Percentiles rank a stretch among this genome's conserved stretches.
phyloP scores from a whole-genome alignment of 1,140 invertebrate genomes.

The Diabrotica virgifera region DNA sequence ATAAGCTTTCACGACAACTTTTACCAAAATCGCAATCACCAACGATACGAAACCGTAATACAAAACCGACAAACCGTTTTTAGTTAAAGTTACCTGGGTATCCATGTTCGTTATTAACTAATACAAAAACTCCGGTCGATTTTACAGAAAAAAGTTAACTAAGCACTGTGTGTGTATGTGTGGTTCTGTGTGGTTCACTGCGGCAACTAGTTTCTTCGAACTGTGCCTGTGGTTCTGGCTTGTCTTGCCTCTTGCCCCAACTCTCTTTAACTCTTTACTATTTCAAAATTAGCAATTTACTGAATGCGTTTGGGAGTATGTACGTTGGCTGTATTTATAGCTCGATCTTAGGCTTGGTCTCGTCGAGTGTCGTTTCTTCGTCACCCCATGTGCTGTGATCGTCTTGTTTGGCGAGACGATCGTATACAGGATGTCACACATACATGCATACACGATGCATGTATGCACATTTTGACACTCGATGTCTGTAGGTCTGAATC shows the following conservation, averaged over 20 bases:
- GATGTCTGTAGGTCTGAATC: too few relatives aligned
- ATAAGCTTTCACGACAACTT: conserved; percentile 32
- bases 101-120: conserved; percentile 20
- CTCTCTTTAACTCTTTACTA: conserved; percentile 4
- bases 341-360: conserved; percentile 36
- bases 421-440: neutral
- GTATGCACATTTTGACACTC: too few relatives aligned
- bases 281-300: conserved; percentile 32
- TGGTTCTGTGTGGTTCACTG: conserved; percentile 8
- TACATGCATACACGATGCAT: too few relatives aligned
- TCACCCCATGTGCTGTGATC: conserved; percentile 6
- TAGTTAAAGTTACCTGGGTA: conserved; percentile 33
- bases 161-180: conserved; percentile 4
- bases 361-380: conserved; percentile 13
- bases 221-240: neutral
- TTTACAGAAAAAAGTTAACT: neutral
- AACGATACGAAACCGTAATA: conserved; percentile 31
- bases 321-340: conserved; percentile 35
- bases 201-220: neutral
- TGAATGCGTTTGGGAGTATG: conserved; percentile 30
- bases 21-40: conserved; percentile 35
- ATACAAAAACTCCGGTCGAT: neutral
- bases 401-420: neutral
- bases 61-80: conserved; percentile 25
- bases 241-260: too few relatives aligned